A percentile compares a stretch with the other conserved stretches of the same genome.
These are phyloP conservation scores for Linurgus olivaceus DNA, from an alignment of 2,797 vertebrate genomes.

Conservation along the genomic window DNA sequence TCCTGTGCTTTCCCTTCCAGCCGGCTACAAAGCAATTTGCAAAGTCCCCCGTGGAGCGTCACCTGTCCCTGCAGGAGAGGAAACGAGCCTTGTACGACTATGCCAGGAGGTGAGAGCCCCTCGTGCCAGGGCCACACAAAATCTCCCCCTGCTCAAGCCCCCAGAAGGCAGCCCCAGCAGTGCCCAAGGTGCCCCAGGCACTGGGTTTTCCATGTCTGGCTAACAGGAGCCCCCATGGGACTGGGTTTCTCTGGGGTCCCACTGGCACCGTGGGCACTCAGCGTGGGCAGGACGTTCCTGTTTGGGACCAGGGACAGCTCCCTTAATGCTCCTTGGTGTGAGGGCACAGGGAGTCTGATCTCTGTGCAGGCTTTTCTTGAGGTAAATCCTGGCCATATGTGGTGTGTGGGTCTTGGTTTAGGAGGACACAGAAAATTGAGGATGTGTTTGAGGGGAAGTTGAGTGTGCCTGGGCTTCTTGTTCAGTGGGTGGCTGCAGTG, in stretches of 20 bases:
- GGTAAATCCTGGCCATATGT: neutral
- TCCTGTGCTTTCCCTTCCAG: conserved; percentile 68
- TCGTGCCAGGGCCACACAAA: neutral
- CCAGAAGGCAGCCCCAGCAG: neutral
- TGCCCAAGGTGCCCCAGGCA: neutral
- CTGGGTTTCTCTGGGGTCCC: neutral
- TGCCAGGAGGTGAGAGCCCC: conserved; percentile 76
- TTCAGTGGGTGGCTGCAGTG: too few species aligned
- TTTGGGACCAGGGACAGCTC: neutral
- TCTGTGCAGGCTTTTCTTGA: neutral
- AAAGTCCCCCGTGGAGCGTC: conserved; percentile 87
- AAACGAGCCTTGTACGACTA: conserved; percentile 91
- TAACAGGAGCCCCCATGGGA: neutral
- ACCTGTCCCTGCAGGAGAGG: conserved; percentile 93
- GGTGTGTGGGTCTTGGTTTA: neutral
- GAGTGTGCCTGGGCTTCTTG: neutral
- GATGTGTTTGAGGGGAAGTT: neutral
- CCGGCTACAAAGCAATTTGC: conserved; percentile 86
- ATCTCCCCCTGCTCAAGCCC: neutral
- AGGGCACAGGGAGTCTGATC: neutral
- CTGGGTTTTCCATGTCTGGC: neutral
- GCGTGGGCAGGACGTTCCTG: neutral
- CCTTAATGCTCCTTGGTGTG: rapidly evolving
- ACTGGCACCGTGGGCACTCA: rapidly evolving
- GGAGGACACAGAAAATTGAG: neutral